Evolutionary conservation across 2,888 invertebrate species (phyloP), one percentile per base, ranked within the genome.

Genomic region (Nomada fabriciana): DNA sequence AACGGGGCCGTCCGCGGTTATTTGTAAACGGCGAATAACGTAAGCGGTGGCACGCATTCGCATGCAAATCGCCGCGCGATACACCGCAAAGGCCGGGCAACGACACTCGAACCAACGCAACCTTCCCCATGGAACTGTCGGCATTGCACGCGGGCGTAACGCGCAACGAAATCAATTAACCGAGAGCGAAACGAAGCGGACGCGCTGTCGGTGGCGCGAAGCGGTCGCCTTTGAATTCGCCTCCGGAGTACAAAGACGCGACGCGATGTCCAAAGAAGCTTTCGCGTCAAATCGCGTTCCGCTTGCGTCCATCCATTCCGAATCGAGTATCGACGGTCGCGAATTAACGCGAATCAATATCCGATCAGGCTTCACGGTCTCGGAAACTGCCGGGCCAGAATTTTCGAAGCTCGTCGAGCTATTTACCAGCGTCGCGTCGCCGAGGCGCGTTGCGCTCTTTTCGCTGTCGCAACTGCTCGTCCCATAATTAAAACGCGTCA

Each of bases 1-100:
- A 87, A 87, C 76, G 85, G 76, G 86, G 86, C 77, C 86, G 67
- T 76, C 76, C 80, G 70, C 78, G 75, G 80, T 86, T 85, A 85
- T 85, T 86, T 85, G 86, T 77, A 86, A 86, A 86, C 81, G 85
- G 50, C 77, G 81, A 69, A 78, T 83, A 86, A 86, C 85, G 81
- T 75, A 75, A 86, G 76, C 80, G 74, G 67, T 75, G 75, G 71
- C 83, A 81, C 55, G 85, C 80, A 86, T 87, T 87, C 86, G 79
- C 73, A 87, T 87, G 86, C 70, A 86, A 87, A 87, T 87, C 59
- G 74, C 81, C 36, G 77, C 47, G 83, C 81, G 79, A 85, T 77
- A 78, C 76, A 72, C 85, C 83, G 83, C 70, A 81, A 86, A 86
- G 86, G 80, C 82, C 85, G 82, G 76, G 43, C 82, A 76, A 72